Conservation (phyloP, 2,113 vertebrate genomes). For the Hystrix cristata region DNA sequence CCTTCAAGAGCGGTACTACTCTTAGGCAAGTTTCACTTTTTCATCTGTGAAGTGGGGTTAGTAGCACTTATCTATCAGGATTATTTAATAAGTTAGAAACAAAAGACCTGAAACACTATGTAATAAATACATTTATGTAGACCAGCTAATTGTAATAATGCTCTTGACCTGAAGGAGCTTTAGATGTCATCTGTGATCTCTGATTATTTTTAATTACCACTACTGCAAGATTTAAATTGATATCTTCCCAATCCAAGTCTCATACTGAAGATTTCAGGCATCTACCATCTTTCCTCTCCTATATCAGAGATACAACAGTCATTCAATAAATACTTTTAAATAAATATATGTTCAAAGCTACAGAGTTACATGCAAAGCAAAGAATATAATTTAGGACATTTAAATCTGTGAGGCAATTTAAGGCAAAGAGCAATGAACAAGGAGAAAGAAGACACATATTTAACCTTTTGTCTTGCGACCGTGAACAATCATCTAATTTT, state of each 20-base stretch:
- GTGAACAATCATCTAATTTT: constrained; percentile 1
- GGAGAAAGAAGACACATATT: background rate
- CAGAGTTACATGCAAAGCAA: background rate
- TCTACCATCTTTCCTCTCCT: background rate
- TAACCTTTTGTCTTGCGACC: background rate
- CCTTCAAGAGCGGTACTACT: background rate
- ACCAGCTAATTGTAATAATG: background rate
- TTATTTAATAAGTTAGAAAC: background rate
- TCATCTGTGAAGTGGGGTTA: background rate
- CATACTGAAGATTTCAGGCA: background rate
- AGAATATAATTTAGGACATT: background rate
- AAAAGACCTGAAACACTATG: background rate
- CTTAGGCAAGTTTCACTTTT: background rate
- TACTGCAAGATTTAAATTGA: background rate
- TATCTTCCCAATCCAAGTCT: background rate
- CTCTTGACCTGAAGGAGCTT: background rate
- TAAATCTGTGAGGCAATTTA: background rate
- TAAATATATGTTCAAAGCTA: background rate
- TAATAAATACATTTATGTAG: background rate
- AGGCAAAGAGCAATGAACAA: background rate
- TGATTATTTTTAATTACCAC: background rate
- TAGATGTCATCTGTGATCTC: background rate
- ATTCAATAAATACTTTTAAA: constrained; percentile 38
- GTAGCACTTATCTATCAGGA: background rate
- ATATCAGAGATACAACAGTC: background rate